These are phyloP conservation scores for Aricia agestis DNA, from an alignment of 1,140 invertebrate species.

Conservation along the genomic window DNA sequence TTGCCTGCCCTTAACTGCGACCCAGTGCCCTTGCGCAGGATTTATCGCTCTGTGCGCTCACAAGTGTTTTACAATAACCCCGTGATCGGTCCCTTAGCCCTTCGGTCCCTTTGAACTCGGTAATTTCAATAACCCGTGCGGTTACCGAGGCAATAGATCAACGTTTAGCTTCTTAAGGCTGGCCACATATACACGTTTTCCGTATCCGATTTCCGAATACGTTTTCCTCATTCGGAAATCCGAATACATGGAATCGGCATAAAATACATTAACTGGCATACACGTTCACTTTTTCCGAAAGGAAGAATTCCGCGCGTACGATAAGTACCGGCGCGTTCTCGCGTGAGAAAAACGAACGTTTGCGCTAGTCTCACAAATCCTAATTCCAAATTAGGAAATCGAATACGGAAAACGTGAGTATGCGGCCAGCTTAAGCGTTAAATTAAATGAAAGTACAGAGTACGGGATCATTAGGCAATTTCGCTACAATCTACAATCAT, in stretches of 20 bases:
- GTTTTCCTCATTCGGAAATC: too few species aligned
- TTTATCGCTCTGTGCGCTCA: constrained; percentile 49
- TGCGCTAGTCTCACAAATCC: too few species aligned
- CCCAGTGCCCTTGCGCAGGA: constrained; percentile 56
- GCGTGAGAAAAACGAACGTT: too few species aligned
- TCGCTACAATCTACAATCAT: background rate
- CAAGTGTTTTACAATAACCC: constrained; percentile 34
- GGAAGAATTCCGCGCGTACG: too few species aligned
- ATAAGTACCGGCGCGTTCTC: too few species aligned
- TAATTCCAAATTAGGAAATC: too few species aligned
- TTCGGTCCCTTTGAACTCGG: constrained; percentile 1
- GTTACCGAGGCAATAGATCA: constrained; percentile 6
- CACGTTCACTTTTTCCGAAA: too few species aligned
- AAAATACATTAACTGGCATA: too few species aligned
- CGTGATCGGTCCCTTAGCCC: constrained; percentile 30
- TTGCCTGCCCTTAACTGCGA: constrained; percentile 42
- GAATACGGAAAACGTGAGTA: too few species aligned
- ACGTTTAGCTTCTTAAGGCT: constrained; percentile 4
- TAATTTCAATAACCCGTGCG: constrained; percentile 3
- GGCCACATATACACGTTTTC: too few species aligned
- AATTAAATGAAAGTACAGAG: constrained; percentile 2
- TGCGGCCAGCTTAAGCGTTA: background rate
- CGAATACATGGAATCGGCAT: too few species aligned
- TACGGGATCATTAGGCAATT: background rate
- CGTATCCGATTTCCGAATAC: too few species aligned